Conservation (phyloP, 2,797 vertebrate genomes). For the Pseudopleuronectes americanus region DNA sequence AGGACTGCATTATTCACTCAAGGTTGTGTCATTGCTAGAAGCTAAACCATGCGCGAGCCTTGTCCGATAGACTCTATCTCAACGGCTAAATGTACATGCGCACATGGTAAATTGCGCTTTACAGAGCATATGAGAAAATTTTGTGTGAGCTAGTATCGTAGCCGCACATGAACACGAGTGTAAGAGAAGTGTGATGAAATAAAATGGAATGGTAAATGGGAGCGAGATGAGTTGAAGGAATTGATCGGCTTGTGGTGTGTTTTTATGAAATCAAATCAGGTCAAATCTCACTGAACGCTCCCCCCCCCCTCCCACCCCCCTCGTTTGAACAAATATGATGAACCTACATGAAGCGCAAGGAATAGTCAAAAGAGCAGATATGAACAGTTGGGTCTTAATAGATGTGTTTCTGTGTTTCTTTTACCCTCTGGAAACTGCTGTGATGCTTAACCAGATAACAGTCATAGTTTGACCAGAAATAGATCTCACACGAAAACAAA, state of each 20-base stretch:
- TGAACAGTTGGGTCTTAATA: conserved; percentile 22
- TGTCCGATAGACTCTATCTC: conserved; percentile 79
- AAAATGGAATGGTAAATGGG: conserved; percentile 13
- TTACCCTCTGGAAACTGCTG: conserved; percentile 51
- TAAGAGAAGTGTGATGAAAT: conserved; percentile 5
- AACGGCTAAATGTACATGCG: conserved; percentile 60
- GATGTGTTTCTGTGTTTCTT: conserved; percentile 42
- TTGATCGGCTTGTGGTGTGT: conserved; percentile 34
- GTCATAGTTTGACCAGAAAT: conserved; percentile 58
- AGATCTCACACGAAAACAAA: conserved; percentile 45
- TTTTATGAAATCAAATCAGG: conserved; percentile 45
- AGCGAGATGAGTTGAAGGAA: conserved; percentile 8
- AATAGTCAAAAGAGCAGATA: conserved; percentile 34
- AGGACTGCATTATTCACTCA: conserved; percentile 79
- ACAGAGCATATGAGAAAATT: conserved; percentile 48
- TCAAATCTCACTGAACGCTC: conserved; percentile 29
- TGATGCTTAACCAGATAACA: conserved; percentile 54
- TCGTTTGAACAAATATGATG: conserved; percentile 14
- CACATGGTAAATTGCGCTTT: conserved; percentile 54
- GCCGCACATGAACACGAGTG: conserved; percentile 8
- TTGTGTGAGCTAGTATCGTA: conserved; percentile 17
- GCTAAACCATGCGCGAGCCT: conserved; percentile 65
- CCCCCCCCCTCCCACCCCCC: neutral
- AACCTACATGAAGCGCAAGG: conserved; percentile 19
- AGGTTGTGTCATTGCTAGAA: conserved; percentile 81